Evolutionary conservation across 1,140 invertebrate species (phyloP), one percentile per base, ranked within the genome.

Genomic region (Microplitis demolitor): DNA sequence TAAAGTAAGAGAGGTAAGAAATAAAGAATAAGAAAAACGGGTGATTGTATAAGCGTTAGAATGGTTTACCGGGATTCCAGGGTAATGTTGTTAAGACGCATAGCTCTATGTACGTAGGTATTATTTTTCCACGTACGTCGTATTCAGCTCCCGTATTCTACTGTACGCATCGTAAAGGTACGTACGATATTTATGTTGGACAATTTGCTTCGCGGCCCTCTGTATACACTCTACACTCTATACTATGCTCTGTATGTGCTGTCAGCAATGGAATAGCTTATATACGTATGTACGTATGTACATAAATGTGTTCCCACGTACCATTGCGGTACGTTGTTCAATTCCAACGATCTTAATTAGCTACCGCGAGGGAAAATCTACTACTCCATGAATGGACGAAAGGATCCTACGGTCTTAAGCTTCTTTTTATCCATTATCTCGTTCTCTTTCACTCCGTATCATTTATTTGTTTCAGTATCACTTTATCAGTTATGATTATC

Each of bases 261-360:
- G 39, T 45, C 39, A 45, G 39, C 39, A 45, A 45, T 45, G 6
- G 5, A 45, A 3, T 45, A 45, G 39, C 39, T 45, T 45, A 45
- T 11, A 8, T 45, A 45, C 39, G 39, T 45, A 16, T n/a, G 24
- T 45, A 45, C 39, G 6, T 45, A 45, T 45, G 6, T 11, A 45
- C 35, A 61, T 58, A 63, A 69, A 66, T 63, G 56, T 76, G 64
- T 76, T 73, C 73, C 71, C 70, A 75, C 74, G 71, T 71, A 73
- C 54, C 4, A 16, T 14, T 51, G 62, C 58, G 60, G 66, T 33
- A 69, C 60, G 56, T 73, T 76, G 74, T 76, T 76, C 71, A 73
- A 76, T 76, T 76, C 56, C 63, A 76, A 69, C 72, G 56, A 74
- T 76, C 75, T 76, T 76, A 76, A 76, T 76, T 76, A 76, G 75